Conservation (phyloP, 2,888 invertebrate species). For the Furcula furcula region DNA sequence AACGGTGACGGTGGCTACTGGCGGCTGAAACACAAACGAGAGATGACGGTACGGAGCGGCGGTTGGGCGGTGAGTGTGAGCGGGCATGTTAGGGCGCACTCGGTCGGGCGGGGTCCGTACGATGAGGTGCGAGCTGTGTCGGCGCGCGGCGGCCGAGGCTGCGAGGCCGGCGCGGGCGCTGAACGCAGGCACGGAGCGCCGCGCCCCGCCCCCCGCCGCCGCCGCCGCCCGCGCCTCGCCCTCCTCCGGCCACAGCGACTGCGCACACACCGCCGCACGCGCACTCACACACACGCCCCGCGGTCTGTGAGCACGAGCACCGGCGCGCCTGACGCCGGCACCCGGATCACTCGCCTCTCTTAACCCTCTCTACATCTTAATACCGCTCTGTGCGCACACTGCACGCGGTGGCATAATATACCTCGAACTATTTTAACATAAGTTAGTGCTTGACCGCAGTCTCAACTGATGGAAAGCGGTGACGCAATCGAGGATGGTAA, state of each 20-base stretch:
- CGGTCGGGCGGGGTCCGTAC: constrained; percentile 50
- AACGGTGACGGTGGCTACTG: background rate
- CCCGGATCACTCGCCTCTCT: too few relatives aligned
- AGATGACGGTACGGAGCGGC: constrained; percentile 2
- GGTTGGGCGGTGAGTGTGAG: constrained; percentile 8
- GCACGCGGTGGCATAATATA: too few relatives aligned
- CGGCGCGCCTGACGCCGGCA: too few relatives aligned
- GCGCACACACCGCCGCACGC: constrained; percentile 39
- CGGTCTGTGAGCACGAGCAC: too few relatives aligned
- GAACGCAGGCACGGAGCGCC: constrained; percentile 54
- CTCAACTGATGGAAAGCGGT: too few relatives aligned
- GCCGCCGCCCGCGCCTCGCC: constrained; percentile 39
- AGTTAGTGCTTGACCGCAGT: too few relatives aligned
- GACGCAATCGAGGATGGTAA: too few relatives aligned
- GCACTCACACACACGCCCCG: constrained; percentile 34
- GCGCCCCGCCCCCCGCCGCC: constrained; percentile 42
- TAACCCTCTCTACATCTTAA: too few relatives aligned
- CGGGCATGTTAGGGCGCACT: constrained; percentile 26
- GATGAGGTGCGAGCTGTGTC: constrained; percentile 65
- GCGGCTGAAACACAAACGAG: constrained; percentile 3
- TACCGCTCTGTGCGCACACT: too few relatives aligned
- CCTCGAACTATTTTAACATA: too few relatives aligned
- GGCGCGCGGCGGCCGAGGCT: constrained; percentile 53
- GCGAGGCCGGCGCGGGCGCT: constrained; percentile 31
- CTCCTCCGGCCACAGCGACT: constrained; percentile 84